phyloP scores from a whole-genome alignment of 2,113 vertebrate genomes.

The Dolichallabes microphthalmus region DNA sequence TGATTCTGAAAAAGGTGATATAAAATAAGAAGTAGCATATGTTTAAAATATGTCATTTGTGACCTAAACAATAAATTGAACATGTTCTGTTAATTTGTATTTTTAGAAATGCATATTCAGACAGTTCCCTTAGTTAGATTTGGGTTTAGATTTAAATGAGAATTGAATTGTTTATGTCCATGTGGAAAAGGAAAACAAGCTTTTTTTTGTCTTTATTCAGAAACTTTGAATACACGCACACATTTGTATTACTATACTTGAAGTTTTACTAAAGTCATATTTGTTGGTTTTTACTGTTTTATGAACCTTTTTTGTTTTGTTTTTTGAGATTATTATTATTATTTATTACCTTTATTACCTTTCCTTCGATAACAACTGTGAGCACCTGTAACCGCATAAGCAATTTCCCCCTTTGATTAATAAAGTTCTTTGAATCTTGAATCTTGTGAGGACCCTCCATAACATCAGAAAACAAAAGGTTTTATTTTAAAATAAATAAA shows the following conservation, averaged over 20 bases:
- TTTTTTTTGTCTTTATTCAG: conserved; percentile 24
- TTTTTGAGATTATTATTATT: too few species aligned
- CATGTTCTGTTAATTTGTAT: neutral
- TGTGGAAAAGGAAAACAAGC: neutral
- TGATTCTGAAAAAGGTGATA: neutral
- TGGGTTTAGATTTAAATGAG: neutral
- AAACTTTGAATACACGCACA: conserved; percentile 39
- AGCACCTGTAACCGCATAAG: too few species aligned
- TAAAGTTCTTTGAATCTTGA: too few species aligned
- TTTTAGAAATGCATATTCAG: neutral
- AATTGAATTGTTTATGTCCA: neutral
- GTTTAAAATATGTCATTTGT: conserved; percentile 5
- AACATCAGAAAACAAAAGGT: neutral
- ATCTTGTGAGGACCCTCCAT: neutral
- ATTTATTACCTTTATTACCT: too few species aligned
- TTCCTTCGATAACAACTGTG: too few species aligned
- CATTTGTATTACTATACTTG: neutral
- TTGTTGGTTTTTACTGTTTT: too few species aligned
- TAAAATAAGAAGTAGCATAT: conserved; percentile 21
- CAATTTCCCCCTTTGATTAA: too few species aligned
- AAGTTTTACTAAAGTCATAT: too few species aligned
- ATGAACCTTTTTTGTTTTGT: too few species aligned
- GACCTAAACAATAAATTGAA: conserved; percentile 5
- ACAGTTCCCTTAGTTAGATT: neutral
- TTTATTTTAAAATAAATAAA: too few species aligned